Conservation (phyloP, 2,888 invertebrate genomes). For the Caenorhabditis macrosperma region DNA sequence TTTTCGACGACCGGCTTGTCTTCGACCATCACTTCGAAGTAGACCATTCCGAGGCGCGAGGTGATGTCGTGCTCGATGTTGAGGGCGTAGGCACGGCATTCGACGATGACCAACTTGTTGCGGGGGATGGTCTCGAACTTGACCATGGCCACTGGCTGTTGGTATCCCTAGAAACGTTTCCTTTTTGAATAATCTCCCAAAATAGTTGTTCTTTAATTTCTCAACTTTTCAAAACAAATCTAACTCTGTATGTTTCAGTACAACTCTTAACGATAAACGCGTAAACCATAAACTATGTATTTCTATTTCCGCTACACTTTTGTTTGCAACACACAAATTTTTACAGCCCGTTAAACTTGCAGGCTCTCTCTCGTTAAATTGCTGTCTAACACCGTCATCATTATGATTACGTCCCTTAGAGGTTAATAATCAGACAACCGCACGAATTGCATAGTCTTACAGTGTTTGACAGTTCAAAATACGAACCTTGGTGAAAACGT, state of each 20-base stretch:
- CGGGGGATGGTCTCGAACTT: conserved; percentile 81
- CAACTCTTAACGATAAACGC: neutral
- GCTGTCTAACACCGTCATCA: neutral
- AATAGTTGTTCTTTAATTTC: too few species aligned
- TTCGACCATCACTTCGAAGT: conserved; percentile 78
- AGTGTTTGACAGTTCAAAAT: neutral
- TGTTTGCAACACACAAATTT: conserved; percentile 8
- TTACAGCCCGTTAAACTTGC: conserved; percentile 34
- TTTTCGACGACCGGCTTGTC: conserved; percentile 50
- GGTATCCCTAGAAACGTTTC: conserved; percentile 56
- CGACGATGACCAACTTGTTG: conserved; percentile 81
- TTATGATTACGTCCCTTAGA: neutral
- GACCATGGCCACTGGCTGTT: conserved; percentile 80
- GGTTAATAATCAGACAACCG: neutral
- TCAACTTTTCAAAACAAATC: neutral
- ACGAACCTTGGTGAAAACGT: conserved; percentile 77
- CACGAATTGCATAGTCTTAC: neutral
- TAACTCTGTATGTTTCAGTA: neutral
- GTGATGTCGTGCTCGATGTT: conserved; percentile 87
- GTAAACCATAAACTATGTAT: neutral
- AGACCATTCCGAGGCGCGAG: conserved; percentile 81
- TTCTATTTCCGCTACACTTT: neutral
- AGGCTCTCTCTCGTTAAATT: conserved; percentile 5
- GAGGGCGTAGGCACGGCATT: conserved; percentile 82
- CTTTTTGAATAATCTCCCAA: too few species aligned